Evolutionary conservation across 2,797 vertebrate genomes (phyloP), one percentile per base, ranked within the genome.

Genomic region (Rhynchonycteris naso): DNA sequence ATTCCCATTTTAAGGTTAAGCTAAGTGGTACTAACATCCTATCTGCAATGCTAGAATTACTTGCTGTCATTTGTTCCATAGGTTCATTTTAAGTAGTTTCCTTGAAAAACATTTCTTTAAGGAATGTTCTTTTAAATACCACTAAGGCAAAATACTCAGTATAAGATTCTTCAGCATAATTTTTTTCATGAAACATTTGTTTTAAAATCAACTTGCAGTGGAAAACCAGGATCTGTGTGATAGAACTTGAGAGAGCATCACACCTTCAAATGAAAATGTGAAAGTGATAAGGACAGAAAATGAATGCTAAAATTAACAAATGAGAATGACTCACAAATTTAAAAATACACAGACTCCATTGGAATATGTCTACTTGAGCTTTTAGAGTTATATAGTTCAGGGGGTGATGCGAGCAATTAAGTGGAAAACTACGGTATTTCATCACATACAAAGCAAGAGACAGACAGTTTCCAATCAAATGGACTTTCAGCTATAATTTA

Each of bases 301-400:
- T 78, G 65, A 88, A 88, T 59, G 78, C 63, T 94, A 88, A 96
- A 90, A 78, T 93, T 91, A 95, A 84, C 59, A 88, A 71, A 65
- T 59, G 24, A 91, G 86, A 94, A 54, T 96, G 87, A 96, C 59
- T 94, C 87, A 93, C 89, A 52, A 11, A 58, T 93, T 81, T 91
- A 43, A n/a, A 69, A 75, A 26, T 76, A 56, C 22, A 43, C 24
- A 69, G 56, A 33, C 33, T 82, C 58, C 22, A 12, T 92, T 52
- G 68, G 54, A 83, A 76, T 88, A 33, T 10, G 14, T 89, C 22
- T 56, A 13, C 33, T 68, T 68, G 16, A 61, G 35, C 19, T 66
- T 92, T 87, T 74, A 59, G 8, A 86, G 61, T 72, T 33, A 15
- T 33, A 15, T 30, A 61, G 6, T 50, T 43, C 11, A 56, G n/a